Percentiles rank a stretch among this genome's conserved stretches.
Evolutionary conservation across 2,113 vertebrate species (phyloP).

Genomic region (Sclerurus mexicanus): DNA sequence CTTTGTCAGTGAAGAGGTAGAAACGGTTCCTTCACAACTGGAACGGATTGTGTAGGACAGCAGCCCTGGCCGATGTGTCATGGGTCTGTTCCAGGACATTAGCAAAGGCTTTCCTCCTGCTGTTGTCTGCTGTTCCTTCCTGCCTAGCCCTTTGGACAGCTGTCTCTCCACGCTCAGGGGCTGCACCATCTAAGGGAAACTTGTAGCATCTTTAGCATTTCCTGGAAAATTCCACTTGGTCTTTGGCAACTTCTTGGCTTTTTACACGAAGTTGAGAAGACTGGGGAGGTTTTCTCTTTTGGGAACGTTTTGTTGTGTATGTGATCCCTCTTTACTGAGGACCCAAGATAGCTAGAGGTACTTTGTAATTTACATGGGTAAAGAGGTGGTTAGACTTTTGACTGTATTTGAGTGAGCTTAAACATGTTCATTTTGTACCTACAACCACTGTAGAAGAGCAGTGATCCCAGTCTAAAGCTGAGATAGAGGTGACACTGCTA

Average conservation of each 20-base stretch:
- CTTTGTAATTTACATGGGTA: not conserved
- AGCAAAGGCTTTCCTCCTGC: not conserved
- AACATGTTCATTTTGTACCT: not conserved
- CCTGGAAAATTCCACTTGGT: not conserved
- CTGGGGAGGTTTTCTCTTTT: not conserved
- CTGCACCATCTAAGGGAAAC: not conserved
- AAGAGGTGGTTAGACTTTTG: not conserved
- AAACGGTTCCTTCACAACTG: not conserved
- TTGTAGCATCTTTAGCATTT: not conserved
- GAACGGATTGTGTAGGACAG: not conserved
- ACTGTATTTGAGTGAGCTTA: not conserved
- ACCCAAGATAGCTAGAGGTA: not conserved
- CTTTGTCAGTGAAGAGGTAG: not conserved
- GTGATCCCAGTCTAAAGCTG: not conserved
- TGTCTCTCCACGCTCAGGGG: not conserved
- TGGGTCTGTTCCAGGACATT: not conserved
- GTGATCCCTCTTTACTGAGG: not conserved
- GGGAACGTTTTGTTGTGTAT: not conserved
- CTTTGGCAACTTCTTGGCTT: not conserved
- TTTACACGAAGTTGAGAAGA: not conserved
- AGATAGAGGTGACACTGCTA: not conserved
- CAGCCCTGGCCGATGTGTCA: not conserved
- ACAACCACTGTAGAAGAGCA: not conserved
- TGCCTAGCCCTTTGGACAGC: not conserved
- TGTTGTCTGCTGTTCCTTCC: not conserved